Percentiles rank a stretch among this genome's conserved stretches.
These are phyloP conservation scores for Drosophila littoralis DNA, from an alignment of 1,140 invertebrate genomes.

Conservation along the genomic window DNA sequence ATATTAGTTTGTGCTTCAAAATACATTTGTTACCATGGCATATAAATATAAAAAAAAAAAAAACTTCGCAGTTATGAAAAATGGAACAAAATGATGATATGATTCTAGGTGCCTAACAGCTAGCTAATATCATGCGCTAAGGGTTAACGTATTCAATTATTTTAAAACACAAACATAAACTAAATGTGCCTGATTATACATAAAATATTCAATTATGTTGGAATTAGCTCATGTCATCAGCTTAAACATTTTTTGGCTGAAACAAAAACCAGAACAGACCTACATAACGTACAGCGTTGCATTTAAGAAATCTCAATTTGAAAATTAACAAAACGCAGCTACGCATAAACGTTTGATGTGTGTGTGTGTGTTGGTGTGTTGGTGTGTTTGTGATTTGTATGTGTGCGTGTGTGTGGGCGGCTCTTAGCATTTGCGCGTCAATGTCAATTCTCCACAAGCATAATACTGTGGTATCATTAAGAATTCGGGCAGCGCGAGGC, in stretches of 20 bases:
- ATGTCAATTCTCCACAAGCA: constrained; percentile 66
- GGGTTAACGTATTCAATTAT: not conserved
- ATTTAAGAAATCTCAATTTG: constrained; percentile 10
- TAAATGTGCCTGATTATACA: constrained; percentile 8
- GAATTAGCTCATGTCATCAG: constrained; percentile 14
- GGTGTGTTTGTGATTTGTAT: constrained; percentile 20
- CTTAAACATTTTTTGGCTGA: constrained; percentile 2
- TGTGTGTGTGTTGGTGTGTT: constrained; percentile 18
- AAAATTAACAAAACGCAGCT: constrained; percentile 30
- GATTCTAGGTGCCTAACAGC: not conserved
- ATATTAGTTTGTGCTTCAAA: too few relatives aligned
- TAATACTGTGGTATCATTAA: constrained; percentile 83
- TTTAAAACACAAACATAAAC: constrained; percentile 7
- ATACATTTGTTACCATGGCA: too few relatives aligned
- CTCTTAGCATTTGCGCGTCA: constrained; percentile 68
- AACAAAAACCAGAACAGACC: constrained; percentile 5
- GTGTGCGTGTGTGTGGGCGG: constrained; percentile 14
- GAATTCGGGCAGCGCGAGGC: constrained; percentile 65
- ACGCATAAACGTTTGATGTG: constrained; percentile 42
- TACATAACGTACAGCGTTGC: constrained; percentile 1
- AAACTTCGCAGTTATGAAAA: too few relatives aligned
- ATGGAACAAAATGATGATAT: too few relatives aligned
- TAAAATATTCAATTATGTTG: not conserved
- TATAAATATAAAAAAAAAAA: too few relatives aligned
- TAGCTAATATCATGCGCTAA: not conserved